Conservation (phyloP, 2,888 invertebrate species). For the Steinernema carpocapsae region DNA sequence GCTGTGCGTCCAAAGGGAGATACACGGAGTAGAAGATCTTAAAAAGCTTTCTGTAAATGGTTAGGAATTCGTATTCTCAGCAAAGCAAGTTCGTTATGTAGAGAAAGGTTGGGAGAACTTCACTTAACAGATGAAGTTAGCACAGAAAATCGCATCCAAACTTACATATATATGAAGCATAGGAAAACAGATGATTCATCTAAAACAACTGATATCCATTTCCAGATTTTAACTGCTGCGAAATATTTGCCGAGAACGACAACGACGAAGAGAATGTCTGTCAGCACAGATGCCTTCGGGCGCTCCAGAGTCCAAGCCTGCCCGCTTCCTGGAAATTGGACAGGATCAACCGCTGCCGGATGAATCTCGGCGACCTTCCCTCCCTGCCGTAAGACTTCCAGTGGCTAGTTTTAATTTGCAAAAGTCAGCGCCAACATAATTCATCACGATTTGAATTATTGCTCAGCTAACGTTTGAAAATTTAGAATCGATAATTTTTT, state of each 20-base stretch:
- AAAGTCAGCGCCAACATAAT: too few relatives aligned
- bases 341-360: constrained; percentile 74
- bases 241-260: constrained; percentile 1
- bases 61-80: neutral
- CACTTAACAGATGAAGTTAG: too few relatives aligned
- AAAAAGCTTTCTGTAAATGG: neutral
- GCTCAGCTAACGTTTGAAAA: too few relatives aligned
- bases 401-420: neutral
- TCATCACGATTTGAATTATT: too few relatives aligned
- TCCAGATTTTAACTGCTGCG: constrained; percentile 24
- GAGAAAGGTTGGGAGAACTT: too few relatives aligned
- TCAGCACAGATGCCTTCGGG: neutral
- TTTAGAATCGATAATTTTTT: too few relatives aligned
- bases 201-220: too few relatives aligned
- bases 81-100: neutral
- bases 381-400: neutral
- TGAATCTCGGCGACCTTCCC: neutral
- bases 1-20: constrained; percentile 1
- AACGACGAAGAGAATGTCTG: constrained; percentile 15
- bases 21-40: neutral
- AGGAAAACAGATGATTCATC: too few relatives aligned
- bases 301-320: constrained; percentile 9
- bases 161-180: too few relatives aligned
- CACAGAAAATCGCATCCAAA: too few relatives aligned
- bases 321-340: neutral